Percentiles rank a stretch among this genome's conserved stretches.
phyloP scores from a whole-genome alignment of 2,113 vertebrate genomes.

The Octodon degus region DNA sequence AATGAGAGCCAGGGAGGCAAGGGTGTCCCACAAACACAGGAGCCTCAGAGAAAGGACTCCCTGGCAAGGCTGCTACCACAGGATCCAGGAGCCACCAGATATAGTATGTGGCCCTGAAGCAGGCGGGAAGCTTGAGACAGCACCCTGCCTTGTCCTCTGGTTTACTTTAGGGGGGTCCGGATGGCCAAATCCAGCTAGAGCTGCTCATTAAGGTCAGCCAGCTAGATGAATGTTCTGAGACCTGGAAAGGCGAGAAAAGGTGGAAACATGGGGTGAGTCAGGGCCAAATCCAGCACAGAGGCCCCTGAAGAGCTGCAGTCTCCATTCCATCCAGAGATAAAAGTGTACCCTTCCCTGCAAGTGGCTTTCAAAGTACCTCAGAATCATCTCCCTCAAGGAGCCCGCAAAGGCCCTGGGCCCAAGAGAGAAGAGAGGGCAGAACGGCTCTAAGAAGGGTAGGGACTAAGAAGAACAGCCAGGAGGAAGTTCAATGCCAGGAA shows the following conservation, averaged over 20 bases:
- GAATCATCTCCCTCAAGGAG: not conserved
- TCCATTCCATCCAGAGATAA: not conserved
- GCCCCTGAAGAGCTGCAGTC: not conserved
- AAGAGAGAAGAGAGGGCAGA: not conserved
- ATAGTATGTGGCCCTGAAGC: not conserved
- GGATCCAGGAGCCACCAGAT: not conserved
- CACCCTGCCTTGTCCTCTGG: not conserved
- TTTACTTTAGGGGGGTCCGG: not conserved
- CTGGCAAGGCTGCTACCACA: no score
- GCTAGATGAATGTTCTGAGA: not conserved
- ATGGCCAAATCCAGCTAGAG: not conserved
- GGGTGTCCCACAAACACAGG: accelerated
- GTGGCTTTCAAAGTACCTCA: not conserved
- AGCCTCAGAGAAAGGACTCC: not conserved
- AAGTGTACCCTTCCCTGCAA: not conserved
- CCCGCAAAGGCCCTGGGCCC: not conserved
- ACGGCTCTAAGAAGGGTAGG: accelerated
- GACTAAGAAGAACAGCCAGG: not conserved
- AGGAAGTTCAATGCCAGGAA: not conserved
- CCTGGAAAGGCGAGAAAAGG: not conserved
- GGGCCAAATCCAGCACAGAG: not conserved
- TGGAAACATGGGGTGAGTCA: no score
- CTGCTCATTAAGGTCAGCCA: not conserved
- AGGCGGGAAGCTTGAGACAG: not conserved
- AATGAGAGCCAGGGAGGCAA: not conserved